Base-by-base conservation (phyloP, 2,113 vertebrate genomes). In the Nansenia antarctica region DNA sequence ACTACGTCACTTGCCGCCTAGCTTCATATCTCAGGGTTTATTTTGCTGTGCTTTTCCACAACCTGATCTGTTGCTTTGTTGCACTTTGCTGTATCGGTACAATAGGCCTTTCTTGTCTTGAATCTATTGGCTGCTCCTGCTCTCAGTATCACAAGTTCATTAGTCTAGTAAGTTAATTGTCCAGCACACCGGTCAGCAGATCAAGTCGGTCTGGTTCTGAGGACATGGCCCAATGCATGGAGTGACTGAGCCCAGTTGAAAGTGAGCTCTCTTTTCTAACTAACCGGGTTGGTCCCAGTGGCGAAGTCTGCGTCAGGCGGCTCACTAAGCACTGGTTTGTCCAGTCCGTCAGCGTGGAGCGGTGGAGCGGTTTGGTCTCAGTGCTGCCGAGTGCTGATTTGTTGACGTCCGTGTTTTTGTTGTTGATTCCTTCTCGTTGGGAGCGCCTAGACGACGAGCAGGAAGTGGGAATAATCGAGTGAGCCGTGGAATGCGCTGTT, bases 381-480 rank as follows among this genome's bases (percentile, higher is more conserved):
- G 42, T n/a, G 55, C 26, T n/a, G 42, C 45, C 6, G 45, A 5
- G 3, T 42, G 8, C 62, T 67, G 67, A 70, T 80, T 83, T 81
- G 81, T 87, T 81, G 82, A 87, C 32, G 62, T 54, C 57, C 5
- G 45, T 75, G 82, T 86, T 86, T 85, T 79, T 90, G 77, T 86
- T 91, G 85, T 88, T 89, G 88, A 90, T 89, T 91, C 69, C 77
- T 87, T 78, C 53, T 65, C 24, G 18, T 86, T 73, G 86, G 81
- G 80, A 89, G 83, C 52, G 76, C 84, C 62, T 76, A 55, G 71
- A 39, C 12, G 1, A 71, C 12, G 1, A 71, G 58, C 78, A 89
- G 90, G 87, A 92, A 88, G 85, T 52, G 54, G 73, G 81, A 90
- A 90, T 90, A 91, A 92, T 89, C 82, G 89, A 85, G 86, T 65